A percentile compares a stretch with the other conserved stretches of the same genome.
Conservation (phyloP, 2,888 invertebrate genomes). For the Craniophora ligustri region DNA sequence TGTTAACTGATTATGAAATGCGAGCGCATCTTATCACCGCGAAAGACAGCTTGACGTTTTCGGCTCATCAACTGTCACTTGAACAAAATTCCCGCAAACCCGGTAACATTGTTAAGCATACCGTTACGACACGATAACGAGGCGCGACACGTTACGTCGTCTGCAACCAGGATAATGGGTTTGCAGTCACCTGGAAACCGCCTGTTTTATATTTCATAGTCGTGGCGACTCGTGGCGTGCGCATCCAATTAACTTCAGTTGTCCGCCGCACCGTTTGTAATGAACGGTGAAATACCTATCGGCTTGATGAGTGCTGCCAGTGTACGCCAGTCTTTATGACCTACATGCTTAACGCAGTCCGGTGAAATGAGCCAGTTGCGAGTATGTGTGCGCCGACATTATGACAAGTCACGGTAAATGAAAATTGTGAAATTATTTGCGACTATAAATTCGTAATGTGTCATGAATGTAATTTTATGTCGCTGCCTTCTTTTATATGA, state of each 20-base stretch:
- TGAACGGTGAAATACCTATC: constrained; percentile 81
- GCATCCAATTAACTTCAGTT: constrained; percentile 85
- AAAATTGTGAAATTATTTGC: constrained; percentile 51
- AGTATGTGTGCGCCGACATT: constrained; percentile 31
- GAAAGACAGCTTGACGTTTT: constrained; percentile 46
- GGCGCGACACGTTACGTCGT: constrained; percentile 60
- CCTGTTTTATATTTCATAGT: constrained; percentile 80
- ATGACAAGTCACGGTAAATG: constrained; percentile 49
- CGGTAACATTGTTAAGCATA: constrained; percentile 54
- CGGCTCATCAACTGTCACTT: constrained; percentile 68
- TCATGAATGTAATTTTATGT: constrained; percentile 32
- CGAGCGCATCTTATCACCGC: constrained; percentile 7
- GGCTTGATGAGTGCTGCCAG: constrained; percentile 70
- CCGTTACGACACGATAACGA: constrained; percentile 55
- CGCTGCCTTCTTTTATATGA: background rate
- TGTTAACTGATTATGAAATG: constrained; percentile 6
- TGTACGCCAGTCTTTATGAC: constrained; percentile 68
- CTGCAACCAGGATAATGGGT: constrained; percentile 65
- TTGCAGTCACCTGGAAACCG: constrained; percentile 57
- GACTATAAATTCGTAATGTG: constrained; percentile 13
- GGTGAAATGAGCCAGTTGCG: constrained; percentile 48
- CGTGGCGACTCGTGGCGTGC: constrained; percentile 57
- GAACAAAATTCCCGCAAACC: constrained; percentile 60
- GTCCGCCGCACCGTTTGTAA: constrained; percentile 78
- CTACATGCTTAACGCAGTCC: constrained; percentile 56